Evolutionary conservation across 2,797 vertebrate genomes (phyloP).

Genomic region (Tapera naevia): DNA sequence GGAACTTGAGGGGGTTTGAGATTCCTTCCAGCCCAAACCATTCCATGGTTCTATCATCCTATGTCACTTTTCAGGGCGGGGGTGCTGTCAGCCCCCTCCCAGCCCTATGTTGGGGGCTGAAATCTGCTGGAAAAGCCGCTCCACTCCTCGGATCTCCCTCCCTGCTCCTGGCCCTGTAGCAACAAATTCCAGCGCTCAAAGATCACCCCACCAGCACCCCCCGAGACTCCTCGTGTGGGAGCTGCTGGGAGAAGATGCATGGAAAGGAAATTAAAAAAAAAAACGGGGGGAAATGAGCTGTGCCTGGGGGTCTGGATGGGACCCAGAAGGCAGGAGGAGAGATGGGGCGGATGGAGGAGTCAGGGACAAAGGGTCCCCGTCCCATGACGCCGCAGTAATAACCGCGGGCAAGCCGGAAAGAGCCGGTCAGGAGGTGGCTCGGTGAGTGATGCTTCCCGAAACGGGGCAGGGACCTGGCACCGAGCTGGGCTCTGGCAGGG

Average conservation of each 20-base stretch:
- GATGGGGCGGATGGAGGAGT: neutral
- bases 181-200: neutral
- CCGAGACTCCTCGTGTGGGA: fast-evolving
- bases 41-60: too few relatives aligned
- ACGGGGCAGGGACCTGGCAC: neutral
- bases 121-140: neutral
- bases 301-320: slow-evolving; percentile 3
- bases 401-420: neutral
- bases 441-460: neutral
- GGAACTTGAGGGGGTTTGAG: too few relatives aligned
- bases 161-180: fast-evolving
- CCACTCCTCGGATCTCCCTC: fast-evolving
- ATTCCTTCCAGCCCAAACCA: too few relatives aligned
- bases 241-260: neutral
- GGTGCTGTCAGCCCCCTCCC: neutral
- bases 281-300: neutral
- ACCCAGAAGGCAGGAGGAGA: neutral
- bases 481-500: fast-evolving
- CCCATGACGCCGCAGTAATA: neutral
- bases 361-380: neutral
- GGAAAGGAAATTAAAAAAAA: neutral
- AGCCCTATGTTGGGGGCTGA: fast-evolving
- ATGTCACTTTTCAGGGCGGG: too few relatives aligned
- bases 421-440: neutral
- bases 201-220: neutral